Evolutionary conservation across 1,140 invertebrate genomes (phyloP), one percentile per base, ranked within the genome.

Genomic region (Acromyrmex charruanus): DNA sequence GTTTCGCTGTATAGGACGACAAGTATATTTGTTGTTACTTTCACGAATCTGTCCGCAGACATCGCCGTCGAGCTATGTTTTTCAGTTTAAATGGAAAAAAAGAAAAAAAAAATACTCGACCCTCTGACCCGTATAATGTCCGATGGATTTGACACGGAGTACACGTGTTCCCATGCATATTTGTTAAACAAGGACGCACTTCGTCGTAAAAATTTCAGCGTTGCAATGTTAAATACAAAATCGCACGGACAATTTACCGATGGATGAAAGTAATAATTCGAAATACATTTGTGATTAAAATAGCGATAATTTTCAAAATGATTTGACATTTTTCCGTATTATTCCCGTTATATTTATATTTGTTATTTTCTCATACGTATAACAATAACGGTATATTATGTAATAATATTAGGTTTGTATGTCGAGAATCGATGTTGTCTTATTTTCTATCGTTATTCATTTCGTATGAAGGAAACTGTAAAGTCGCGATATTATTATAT

Each of bases 91-190:
- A 28, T 21, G 39, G 21, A 55, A 61, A 69, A 49, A 53, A 31
- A 14, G 7, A 18, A 31, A 31, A 58, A 12, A 31, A 65, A n/a
- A 68, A 77, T 9, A 35, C 39, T 28, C 65, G 59, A 84, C 39
- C 39, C 44, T 72, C 28, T 51, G 55, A 63, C 51, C 77, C 79
- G 72, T 89, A 72, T 89, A 77, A 89, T 89, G 85, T 89, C 55
- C 51, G 53, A 49, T 59, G 21, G 81, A 88, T 79, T 65, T 58
- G 51, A 14, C 21, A 66, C 31, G 21, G 31, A 28, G 21, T 58
- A 49, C 66, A 28, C n/a, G 39, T 74, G 53, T 82, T 59, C 18
- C n/a, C n/a, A 25, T 44, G 39, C 10, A 10, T 49, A 10, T 69
- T 51, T 55, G 55, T 61, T 35, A 74, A 74, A 81, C 35, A 72